Percentiles rank a stretch among this genome's conserved stretches.
phyloP scores from a whole-genome alignment of 2,113 vertebrate genomes.

The Podarcis muralis region DNA sequence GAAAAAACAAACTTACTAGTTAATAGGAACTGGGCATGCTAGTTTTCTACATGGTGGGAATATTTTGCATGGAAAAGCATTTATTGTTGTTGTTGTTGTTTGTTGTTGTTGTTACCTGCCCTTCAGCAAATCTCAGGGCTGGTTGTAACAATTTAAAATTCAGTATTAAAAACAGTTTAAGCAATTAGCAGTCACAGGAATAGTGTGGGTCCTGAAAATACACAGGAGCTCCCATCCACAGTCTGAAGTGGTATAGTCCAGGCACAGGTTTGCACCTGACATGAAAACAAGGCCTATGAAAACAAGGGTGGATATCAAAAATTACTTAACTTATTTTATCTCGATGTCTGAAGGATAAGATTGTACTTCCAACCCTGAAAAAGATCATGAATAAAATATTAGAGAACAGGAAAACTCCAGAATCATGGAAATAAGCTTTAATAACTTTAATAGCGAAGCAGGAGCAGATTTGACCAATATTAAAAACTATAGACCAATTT shows the following conservation, averaged over 20 bases:
- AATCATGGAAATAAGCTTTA: too few relatives aligned
- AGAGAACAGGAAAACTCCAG: too few relatives aligned
- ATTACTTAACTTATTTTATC: not conserved
- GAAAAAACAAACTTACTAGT: not conserved
- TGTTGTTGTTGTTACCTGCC: too few relatives aligned
- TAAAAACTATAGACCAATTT: too few relatives aligned
- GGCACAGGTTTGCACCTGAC: not conserved
- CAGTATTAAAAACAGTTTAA: not conserved
- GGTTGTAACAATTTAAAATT: too few relatives aligned
- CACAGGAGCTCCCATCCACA: not conserved
- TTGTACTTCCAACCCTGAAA: constrained; percentile 4
- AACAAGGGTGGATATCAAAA: not conserved
- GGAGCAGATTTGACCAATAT: too few relatives aligned
- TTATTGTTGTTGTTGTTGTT: too few relatives aligned
- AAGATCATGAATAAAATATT: too few relatives aligned
- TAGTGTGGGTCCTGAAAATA: not conserved
- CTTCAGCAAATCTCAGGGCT: too few relatives aligned
- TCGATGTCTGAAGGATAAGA: constrained; percentile 30
- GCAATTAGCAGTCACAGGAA: not conserved
- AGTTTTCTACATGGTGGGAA: not conserved
- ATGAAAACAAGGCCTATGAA: not conserved
- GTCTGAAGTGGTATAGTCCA: not conserved
- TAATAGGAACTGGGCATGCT: not conserved
- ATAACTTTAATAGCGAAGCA: too few relatives aligned
- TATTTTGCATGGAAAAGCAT: not conserved